These are phyloP conservation scores for Acrossocheilus fasciatus DNA, from an alignment of 2,797 vertebrate species.

Conservation along the genomic window DNA sequence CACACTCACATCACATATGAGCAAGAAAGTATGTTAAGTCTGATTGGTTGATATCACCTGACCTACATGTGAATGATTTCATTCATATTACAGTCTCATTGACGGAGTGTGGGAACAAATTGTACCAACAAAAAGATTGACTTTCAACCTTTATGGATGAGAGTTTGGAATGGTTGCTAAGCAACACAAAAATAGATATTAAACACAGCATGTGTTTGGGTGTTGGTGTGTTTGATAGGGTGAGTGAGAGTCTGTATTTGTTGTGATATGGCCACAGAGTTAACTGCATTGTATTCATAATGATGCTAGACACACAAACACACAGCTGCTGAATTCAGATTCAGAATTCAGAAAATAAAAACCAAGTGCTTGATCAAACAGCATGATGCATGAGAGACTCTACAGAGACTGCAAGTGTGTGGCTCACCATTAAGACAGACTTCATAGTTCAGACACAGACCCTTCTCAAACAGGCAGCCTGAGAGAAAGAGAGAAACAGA, in stretches of 20 bases:
- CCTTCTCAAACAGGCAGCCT: conserved; percentile 91
- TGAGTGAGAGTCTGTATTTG: conserved; percentile 18
- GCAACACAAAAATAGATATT: conserved; percentile 3
- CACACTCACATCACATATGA: not conserved
- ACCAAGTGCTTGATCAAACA: conserved; percentile 15
- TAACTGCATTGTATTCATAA: not conserved
- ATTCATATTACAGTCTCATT: conserved; percentile 17
- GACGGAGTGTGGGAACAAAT: not conserved
- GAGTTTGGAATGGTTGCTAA: not conserved
- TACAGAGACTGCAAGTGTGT: not conserved
- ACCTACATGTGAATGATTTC: conserved; percentile 11
- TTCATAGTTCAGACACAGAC: conserved; percentile 87
- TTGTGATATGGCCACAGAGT: not conserved
- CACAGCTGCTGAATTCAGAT: not conserved
- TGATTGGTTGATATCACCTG: not conserved
- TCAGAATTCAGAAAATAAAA: not conserved
- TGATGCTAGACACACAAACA: not conserved
- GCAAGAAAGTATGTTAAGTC: not conserved
- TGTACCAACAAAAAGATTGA: not conserved
- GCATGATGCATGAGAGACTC: conserved; percentile 3
- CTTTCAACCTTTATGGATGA: not conserved
- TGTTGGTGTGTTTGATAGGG: not conserved
- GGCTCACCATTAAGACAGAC: conserved; percentile 91
- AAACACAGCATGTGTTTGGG: not conserved
- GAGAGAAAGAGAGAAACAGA: conserved; percentile 46